Evolutionary conservation across 1,140 invertebrate species (phyloP).

Genomic region (Drosophila quadrilineata): DNA sequence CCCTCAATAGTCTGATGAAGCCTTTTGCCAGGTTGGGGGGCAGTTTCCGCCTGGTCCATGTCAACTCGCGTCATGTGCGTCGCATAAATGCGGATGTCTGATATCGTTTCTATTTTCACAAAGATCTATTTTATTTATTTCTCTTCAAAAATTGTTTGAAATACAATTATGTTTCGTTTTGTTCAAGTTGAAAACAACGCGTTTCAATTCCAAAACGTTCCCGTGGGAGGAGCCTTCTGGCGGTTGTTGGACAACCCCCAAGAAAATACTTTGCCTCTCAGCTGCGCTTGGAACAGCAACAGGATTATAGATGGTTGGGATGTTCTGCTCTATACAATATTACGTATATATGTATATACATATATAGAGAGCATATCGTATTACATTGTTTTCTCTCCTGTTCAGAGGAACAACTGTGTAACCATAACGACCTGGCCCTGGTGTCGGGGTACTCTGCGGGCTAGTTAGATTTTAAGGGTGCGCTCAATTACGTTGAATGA

Average conservation of each 20-base stretch:
- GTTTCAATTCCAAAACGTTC: constrained; percentile 26
- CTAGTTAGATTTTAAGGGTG: constrained; percentile 29
- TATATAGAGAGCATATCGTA: constrained; percentile 40
- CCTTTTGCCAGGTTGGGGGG: constrained; percentile 55
- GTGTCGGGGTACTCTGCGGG: constrained; percentile 1
- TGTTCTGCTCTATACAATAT: constrained; percentile 48
- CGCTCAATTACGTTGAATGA: constrained; percentile 64
- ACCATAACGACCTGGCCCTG: constrained; percentile 50
- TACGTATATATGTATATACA: constrained; percentile 34
- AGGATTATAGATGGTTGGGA: constrained; percentile 5
- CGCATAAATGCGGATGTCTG: constrained; percentile 48
- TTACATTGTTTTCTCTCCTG: constrained; percentile 62
- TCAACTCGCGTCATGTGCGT: constrained; percentile 48
- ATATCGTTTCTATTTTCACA: background rate
- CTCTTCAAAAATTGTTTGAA: constrained; percentile 20
- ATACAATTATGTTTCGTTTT: constrained; percentile 6
- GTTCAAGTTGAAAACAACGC: background rate
- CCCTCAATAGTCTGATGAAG: constrained; percentile 59
- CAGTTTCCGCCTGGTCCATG: constrained; percentile 58
- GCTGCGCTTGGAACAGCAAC: constrained; percentile 7
- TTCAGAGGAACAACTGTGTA: constrained; percentile 34
- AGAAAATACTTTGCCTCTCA: background rate
- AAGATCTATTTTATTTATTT: background rate
- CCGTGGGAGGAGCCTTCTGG: constrained; percentile 44
- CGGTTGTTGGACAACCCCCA: constrained; percentile 41